Conservation (phyloP, 2,113 vertebrate genomes). For the Callospermophilus lateralis region DNA sequence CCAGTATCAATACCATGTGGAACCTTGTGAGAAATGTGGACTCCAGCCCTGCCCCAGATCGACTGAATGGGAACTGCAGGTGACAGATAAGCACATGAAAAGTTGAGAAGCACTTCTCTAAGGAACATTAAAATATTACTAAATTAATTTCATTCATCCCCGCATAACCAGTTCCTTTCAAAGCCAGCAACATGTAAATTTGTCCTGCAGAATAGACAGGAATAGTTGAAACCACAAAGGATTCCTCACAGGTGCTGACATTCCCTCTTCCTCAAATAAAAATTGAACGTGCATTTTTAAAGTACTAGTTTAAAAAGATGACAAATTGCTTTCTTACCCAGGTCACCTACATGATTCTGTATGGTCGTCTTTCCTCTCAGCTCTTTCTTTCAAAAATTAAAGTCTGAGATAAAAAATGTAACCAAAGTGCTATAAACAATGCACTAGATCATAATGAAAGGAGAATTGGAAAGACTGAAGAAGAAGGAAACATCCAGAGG, state of each 20-base stretch:
- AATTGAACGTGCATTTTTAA: background rate
- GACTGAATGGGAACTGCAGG: background rate
- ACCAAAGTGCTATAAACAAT: background rate
- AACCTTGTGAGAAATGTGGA: background rate
- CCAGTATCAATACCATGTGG: background rate
- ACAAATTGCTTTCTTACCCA: constrained; percentile 36
- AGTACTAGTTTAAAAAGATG: constrained; percentile 18
- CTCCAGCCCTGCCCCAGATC: background rate
- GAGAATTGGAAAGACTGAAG: background rate
- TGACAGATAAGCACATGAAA: background rate
- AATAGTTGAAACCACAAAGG: constrained; percentile 26
- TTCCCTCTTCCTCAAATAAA: constrained; percentile 55
- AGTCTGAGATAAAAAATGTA: background rate
- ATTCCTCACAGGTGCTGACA: background rate
- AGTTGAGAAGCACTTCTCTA: constrained; percentile 4
- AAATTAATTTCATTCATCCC: constrained; percentile 18
- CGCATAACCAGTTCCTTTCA: background rate
- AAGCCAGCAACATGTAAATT: background rate
- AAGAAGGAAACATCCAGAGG: background rate
- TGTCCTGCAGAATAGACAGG: background rate
- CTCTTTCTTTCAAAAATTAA: constrained; percentile 12
- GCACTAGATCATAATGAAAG: constrained; percentile 1
- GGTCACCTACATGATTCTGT: background rate
- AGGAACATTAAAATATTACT: background rate
- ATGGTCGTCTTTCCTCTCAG: background rate